Conservation (phyloP, 2,113 vertebrate genomes). For the Eonycteris spelaea region DNA sequence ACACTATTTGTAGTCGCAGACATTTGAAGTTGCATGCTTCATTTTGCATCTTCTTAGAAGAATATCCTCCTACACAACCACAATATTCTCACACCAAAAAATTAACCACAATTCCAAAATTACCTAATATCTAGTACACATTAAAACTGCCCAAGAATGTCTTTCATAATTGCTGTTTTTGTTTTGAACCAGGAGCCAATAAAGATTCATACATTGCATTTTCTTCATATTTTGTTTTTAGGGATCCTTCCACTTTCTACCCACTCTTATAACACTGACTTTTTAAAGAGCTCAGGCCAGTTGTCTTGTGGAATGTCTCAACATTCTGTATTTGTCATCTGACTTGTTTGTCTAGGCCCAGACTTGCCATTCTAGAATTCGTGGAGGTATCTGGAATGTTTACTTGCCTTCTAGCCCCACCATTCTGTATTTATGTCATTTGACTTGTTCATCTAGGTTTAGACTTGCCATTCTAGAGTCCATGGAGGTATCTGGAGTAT, state of each 20-base stretch:
- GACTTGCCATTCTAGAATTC: background rate
- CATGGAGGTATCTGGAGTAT: background rate
- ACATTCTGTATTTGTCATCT: background rate
- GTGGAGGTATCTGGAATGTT: background rate
- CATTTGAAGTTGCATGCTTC: background rate
- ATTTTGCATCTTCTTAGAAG: background rate
- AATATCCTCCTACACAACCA: background rate
- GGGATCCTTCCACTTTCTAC: background rate
- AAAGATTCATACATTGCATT: background rate
- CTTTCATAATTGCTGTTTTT: background rate
- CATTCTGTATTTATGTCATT: background rate
- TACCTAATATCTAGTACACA: background rate
- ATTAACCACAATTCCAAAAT: background rate
- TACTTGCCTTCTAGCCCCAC: background rate
- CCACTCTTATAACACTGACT: background rate
- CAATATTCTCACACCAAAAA: background rate
- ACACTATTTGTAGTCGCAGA: background rate
- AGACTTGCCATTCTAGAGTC: background rate
- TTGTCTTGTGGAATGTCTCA: background rate
- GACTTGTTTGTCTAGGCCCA: background rate
- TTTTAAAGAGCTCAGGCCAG: background rate
- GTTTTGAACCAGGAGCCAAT: background rate
- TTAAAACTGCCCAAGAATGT: background rate
- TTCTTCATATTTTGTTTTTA: conserved; percentile 33
- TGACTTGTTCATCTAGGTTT: background rate